Percentiles rank a stretch among this genome's conserved stretches.
Evolutionary conservation across 2,113 vertebrate genomes (phyloP).

Genomic region (Plectropomus leopardus): DNA sequence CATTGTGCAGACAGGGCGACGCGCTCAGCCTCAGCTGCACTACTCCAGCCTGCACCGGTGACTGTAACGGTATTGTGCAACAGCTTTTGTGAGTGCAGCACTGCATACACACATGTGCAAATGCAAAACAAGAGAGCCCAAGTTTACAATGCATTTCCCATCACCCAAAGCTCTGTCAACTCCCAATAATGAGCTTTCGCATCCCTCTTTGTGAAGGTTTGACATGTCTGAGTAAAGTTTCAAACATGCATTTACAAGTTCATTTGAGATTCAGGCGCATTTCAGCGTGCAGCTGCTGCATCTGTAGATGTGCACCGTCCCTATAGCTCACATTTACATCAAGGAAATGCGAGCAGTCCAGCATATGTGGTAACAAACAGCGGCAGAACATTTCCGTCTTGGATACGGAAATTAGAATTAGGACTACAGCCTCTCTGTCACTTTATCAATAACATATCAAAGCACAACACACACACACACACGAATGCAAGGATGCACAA

Average conservation of each 20-base stretch:
- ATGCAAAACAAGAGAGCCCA: conserved; percentile 27
- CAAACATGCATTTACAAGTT: conserved; percentile 19
- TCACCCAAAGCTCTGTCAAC: background rate
- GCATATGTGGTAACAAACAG: conserved; percentile 25
- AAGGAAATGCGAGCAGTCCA: conserved; percentile 31
- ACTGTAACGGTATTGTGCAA: conserved; percentile 50
- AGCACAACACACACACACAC: conserved; percentile 5
- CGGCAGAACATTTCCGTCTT: conserved; percentile 18
- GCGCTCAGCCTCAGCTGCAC: conserved; percentile 61
- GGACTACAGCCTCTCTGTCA: background rate
- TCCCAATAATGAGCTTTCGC: background rate
- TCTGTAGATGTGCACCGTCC: background rate
- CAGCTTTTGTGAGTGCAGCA: conserved; percentile 42
- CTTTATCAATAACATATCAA: conserved; percentile 23
- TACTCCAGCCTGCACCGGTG: conserved; percentile 34
- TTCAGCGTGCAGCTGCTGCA: background rate
- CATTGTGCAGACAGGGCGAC: conserved; percentile 69
- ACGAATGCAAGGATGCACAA: conserved; percentile 2
- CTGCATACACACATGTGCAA: conserved; percentile 26
- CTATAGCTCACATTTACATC: background rate
- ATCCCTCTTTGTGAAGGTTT: background rate
- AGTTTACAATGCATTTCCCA: conserved; percentile 1
- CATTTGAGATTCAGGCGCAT: background rate
- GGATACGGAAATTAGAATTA: background rate
- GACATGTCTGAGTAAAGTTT: conserved; percentile 3